Percentiles rank a stretch among this genome's conserved stretches.
phyloP scores from a whole-genome alignment of 2,113 vertebrate genomes.

The Atlantisia rogersi region DNA sequence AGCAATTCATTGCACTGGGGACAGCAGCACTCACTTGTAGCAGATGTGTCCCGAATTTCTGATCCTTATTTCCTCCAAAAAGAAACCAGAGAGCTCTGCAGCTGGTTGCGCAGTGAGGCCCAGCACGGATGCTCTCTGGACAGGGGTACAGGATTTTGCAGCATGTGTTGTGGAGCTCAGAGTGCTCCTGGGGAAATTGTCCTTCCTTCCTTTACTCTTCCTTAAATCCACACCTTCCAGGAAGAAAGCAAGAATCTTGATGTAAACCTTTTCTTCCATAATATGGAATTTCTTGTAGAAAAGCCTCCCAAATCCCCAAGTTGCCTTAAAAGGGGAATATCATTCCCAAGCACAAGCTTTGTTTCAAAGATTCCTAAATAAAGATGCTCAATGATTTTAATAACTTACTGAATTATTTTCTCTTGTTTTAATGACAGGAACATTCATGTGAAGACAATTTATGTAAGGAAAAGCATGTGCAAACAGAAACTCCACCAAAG shows the following conservation, averaged over 20 bases:
- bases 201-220: background rate
- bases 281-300: background rate
- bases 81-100: background rate
- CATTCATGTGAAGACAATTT: conserved; percentile 60
- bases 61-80: background rate
- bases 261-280: background rate
- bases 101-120: background rate
- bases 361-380: background rate
- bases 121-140: background rate
- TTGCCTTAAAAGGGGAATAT: background rate
- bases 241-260: background rate
- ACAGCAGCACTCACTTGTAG: background rate
- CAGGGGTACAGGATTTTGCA: background rate
- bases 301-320: background rate
- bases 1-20: background rate
- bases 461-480: background rate
- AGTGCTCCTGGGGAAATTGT: background rate
- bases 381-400: background rate
- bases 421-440: conserved; percentile 50
- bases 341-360: background rate
- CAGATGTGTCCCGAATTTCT: background rate
- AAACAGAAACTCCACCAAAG: background rate
- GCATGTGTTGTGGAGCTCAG: background rate
- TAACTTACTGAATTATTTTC: background rate
- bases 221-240: background rate